Evolutionary conservation across 2,113 vertebrate species (phyloP).

Genomic region (Indicator indicator): DNA sequence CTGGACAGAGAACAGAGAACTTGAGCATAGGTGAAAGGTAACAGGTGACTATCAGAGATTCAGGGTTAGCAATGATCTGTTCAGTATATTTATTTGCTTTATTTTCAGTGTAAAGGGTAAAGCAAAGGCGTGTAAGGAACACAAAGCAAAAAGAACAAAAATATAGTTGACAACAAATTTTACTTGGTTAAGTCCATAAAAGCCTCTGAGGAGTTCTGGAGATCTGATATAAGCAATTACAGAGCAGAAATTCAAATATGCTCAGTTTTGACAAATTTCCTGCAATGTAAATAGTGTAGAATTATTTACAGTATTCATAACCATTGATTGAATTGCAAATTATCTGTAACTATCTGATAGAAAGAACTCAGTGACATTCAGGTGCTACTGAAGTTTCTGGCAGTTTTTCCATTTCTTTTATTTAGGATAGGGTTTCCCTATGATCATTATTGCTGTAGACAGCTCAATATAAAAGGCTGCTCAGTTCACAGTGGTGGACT

Average conservation of each 20-base stretch:
- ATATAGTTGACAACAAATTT: not conserved
- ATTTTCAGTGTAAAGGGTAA: not conserved
- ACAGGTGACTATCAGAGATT: not conserved
- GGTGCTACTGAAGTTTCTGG: not conserved
- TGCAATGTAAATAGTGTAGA: not conserved
- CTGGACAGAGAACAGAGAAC: not conserved
- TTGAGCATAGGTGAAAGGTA: not conserved
- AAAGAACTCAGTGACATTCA: not conserved
- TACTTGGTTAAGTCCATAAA: not conserved
- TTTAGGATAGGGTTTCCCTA: not conserved
- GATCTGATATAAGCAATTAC: not conserved
- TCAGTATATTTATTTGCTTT: not conserved
- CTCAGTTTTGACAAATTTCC: slow-evolving; percentile 26
- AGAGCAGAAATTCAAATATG: not conserved
- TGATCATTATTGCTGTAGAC: slow-evolving; percentile 50
- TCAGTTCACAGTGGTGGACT: slow-evolving; percentile 41
- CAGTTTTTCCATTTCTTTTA: slow-evolving; percentile 39
- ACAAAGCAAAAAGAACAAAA: not conserved
- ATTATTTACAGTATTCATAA: slow-evolving; percentile 3
- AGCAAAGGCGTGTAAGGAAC: not conserved
- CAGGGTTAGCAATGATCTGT: not conserved
- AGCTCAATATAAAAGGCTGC: slow-evolving; percentile 46
- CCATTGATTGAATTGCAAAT: slow-evolving; percentile 17
- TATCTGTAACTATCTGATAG: not conserved
- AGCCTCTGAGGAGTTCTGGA: not conserved